These are phyloP conservation scores for Otocyon megalotis DNA, from an alignment of 2,113 vertebrate species.

Conservation along the genomic window DNA sequence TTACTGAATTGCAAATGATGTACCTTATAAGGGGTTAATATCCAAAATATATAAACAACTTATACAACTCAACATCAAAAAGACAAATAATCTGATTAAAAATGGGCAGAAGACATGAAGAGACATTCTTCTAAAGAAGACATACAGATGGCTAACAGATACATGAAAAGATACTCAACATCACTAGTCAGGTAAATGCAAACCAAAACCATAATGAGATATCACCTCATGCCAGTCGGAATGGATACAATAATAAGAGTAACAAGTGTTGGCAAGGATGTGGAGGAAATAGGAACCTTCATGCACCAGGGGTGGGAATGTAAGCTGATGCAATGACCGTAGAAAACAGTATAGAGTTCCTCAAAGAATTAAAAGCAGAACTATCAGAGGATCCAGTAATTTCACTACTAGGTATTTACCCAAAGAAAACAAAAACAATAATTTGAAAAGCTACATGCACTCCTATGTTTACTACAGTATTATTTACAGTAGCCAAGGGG, in stretches of 20 bases:
- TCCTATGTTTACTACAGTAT: too few relatives aligned
- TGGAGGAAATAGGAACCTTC: not conserved
- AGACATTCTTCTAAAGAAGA: not conserved
- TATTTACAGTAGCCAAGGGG: too few relatives aligned
- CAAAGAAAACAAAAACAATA: too few relatives aligned
- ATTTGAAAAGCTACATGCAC: too few relatives aligned
- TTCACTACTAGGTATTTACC: too few relatives aligned
- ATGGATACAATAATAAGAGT: not conserved
- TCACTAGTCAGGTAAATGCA: not conserved
- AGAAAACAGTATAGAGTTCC: not conserved
- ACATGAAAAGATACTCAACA: not conserved
- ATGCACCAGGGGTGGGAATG: not conserved
- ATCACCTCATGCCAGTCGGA: not conserved
- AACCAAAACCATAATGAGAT: not conserved
- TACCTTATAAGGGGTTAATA: not conserved
- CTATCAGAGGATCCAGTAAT: too few relatives aligned
- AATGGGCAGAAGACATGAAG: not conserved
- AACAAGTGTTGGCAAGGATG: not conserved
- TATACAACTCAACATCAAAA: not conserved
- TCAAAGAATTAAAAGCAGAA: not conserved
- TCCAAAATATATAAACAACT: not conserved
- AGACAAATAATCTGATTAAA: not conserved
- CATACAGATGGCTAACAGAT: not conserved
- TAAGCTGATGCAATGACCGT: not conserved
- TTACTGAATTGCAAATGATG: not conserved